Evolutionary conservation across 2,797 vertebrate species (phyloP), one percentile per base, ranked within the genome.

Genomic region (Sebastes minor): DNA sequence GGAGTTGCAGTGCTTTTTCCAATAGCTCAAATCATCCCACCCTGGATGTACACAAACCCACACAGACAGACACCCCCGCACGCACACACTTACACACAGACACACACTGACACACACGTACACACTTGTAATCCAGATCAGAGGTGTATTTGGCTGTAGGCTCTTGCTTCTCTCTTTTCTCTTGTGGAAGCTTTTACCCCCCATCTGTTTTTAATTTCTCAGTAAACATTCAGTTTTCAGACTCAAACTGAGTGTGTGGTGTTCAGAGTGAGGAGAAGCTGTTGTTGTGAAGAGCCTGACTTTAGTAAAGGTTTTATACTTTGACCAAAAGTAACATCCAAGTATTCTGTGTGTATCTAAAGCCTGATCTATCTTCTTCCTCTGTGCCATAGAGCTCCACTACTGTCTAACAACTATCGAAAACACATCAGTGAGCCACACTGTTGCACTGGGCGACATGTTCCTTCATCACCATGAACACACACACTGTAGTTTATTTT

Each of bases 1-100:
- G 76, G 85, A 89, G 86, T 84, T 86, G 76, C 71, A 35, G 56
- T 23, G 14, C 22, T 81, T 81, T 84, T 88, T 89, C 75, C 87
- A 81, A 75, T 27, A 59, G 76, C 10, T 56, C 46, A 81, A 83
- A 83, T 75, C 64, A 85, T 82, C 81, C 73, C 86, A 78, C 84
- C 83, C 83, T 81, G 72, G 12, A 76, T 53, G 25, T 33, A 53
- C 60, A 38, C 77, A 53, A 38, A 42, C 35, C n/a, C n/a, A 33
- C 62, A 38, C 67, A 60, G 71, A 72, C 63, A 33, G 56, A 38
- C 75, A 70, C 76, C 33, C 66, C 42, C 57, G 30, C 63, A 49
- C 66, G 9, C 14, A 53, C 35, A 68, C 70, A 62, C 32, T 23
- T 55, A 67, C 22, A 49, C 23, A 20, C 32, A 53, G 56, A 81